Evolutionary conservation across 1,140 invertebrate species (phyloP), one percentile per base, ranked within the genome.

Genomic region (Sitophilus oryzae): DNA sequence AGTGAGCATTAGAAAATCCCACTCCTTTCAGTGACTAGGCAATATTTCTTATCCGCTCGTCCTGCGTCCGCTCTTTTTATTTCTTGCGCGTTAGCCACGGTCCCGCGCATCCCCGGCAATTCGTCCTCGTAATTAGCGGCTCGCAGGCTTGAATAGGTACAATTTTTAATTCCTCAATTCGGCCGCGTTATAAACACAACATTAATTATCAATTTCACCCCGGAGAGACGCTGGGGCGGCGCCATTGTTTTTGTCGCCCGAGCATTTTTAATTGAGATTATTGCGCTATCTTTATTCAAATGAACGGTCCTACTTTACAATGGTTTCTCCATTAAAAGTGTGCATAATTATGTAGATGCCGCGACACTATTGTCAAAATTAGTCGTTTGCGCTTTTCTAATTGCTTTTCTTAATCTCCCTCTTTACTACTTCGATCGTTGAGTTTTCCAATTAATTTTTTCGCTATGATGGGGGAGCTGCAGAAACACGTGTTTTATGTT

Each of bases 261-360:
- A 62, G 62, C 66, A 71, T 71, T 69, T 71, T 70, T 69, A 71
- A 71, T 71, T 70, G 69, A 63, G 65, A 71, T 71, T 70, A 71
- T 71, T 69, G 66, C 64, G 67, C 64, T 63, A 67, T 67, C 66
- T 67, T 67, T 65, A 71, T 71, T 69, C 69, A 67, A 71, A 71
- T 70, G 64, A 68, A 63, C 65, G 55, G 62, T 60, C 60, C 64
- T 60, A 59, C 59, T 56, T 45, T 35, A 51, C 52, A 55, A 50
- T 56, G 55, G 51, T 54, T 50, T n/a, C 51, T 59, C 60, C 67
- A 68, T 70, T 70, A 70, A 70, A 69, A 69, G 66, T 66, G 60
- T 64, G 67, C 66, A 71, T 70, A 70, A 70, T 70, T 70, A 70
- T 67, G 67, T 60, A 60, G 58, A 62, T 49, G 54, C 59, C 44